phyloP scores from a whole-genome alignment of 1,140 invertebrate species.

The Acarapis woodi region DNA sequence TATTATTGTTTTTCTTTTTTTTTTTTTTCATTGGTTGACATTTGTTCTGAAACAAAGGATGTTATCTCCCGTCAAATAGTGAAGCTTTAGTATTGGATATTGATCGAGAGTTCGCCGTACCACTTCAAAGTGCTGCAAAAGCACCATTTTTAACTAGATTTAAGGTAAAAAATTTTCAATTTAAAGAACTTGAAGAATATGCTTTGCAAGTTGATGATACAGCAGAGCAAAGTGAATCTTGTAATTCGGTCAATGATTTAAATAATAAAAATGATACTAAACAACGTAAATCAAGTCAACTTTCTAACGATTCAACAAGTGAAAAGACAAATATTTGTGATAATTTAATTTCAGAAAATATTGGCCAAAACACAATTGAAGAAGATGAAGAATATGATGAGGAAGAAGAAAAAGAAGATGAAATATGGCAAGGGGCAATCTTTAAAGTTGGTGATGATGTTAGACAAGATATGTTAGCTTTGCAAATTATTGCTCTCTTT shows the following conservation, averaged over 20 bases:
- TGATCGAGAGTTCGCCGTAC: conserved; percentile 84
- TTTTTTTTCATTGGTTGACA: too few species aligned
- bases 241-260: too few species aligned
- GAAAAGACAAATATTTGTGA: neutral
- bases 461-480: conserved; percentile 73
- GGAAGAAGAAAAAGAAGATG: conserved; percentile 40
- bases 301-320: too few species aligned
- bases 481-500: conserved; percentile 91
- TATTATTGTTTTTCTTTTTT: too few species aligned
- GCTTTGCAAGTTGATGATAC: too few species aligned
- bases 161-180: conserved; percentile 53
- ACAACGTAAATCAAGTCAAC: too few species aligned
- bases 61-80: conserved; percentile 93
- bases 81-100: conserved; percentile 92
- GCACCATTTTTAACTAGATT: conserved; percentile 88
- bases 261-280: too few species aligned
- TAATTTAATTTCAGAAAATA: neutral
- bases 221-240: too few species aligned
- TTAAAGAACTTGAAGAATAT: too few species aligned
- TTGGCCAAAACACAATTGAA: neutral
- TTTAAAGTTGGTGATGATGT: conserved; percentile 98
- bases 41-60: conserved; percentile 76
- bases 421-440: conserved; percentile 85
- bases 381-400: conserved; percentile 35
- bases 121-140: conserved; percentile 98